phyloP scores from a whole-genome alignment of 2,888 invertebrate species.

The Halictus quadricinctus region DNA sequence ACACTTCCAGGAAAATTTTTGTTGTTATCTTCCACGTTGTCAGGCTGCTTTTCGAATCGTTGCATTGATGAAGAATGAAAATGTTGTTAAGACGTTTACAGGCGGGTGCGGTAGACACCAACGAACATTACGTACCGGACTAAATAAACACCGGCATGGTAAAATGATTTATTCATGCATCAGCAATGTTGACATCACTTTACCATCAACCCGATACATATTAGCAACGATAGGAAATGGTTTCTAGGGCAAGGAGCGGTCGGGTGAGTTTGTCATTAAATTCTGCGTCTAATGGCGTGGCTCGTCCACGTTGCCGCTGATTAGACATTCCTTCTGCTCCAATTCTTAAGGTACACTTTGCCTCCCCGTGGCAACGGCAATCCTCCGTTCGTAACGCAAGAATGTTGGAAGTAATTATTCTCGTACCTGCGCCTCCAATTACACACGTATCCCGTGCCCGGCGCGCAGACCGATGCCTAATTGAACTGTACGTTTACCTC shows the following conservation, averaged over 20 bases:
- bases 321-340: constrained; percentile 27
- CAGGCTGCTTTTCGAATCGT: too few species aligned
- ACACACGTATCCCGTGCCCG: constrained; percentile 36
- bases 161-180: background rate
- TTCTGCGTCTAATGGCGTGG: constrained; percentile 35
- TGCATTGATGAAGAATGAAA: background rate
- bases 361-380: background rate
- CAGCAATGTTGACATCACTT: background rate
- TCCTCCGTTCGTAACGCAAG: background rate
- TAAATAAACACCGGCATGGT: background rate
- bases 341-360: constrained; percentile 6
- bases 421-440: constrained; percentile 27
- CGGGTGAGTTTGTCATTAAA: constrained; percentile 34
- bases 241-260: constrained; percentile 28
- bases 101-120: background rate
- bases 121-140: background rate
- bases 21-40: too few species aligned
- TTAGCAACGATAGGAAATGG: constrained; percentile 23
- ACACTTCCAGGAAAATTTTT: too few species aligned
- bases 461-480: constrained; percentile 51
- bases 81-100: background rate
- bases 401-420: constrained; percentile 64
- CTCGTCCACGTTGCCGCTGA: constrained; percentile 18
- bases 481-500: constrained; percentile 70
- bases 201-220: background rate